These are phyloP conservation scores for Apis laboriosa DNA, from an alignment of 1,140 invertebrate species.

Conservation along the genomic window DNA sequence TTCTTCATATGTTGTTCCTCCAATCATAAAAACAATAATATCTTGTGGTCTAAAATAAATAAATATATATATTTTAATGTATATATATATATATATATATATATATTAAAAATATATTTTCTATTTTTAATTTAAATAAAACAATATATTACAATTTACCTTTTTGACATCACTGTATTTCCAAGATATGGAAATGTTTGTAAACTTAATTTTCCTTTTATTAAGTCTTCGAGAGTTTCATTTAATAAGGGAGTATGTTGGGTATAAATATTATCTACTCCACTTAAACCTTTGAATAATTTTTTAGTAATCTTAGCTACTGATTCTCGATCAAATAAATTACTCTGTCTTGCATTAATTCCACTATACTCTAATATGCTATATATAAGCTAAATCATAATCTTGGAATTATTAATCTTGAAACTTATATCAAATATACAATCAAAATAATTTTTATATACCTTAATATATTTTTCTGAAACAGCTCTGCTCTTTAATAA, in stretches of 20 bases:
- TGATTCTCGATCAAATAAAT: slow-evolving; percentile 92
- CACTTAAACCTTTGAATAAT: slow-evolving; percentile 92
- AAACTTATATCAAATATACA: neutral
- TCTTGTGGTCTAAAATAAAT: slow-evolving; percentile 87
- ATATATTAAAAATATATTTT: too few species aligned
- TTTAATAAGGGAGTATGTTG: slow-evolving; percentile 95
- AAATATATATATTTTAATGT: slow-evolving; percentile 10
- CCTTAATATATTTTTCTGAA: slow-evolving; percentile 82
- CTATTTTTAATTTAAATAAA: neutral
- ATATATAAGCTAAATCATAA: slow-evolving; percentile 83
- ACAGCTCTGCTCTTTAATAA: slow-evolving; percentile 87
- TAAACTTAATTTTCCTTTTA: slow-evolving; percentile 93
- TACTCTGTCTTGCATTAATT: slow-evolving; percentile 88
- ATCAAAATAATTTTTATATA: slow-evolving; percentile 45
- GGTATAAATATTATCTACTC: slow-evolving; percentile 98
- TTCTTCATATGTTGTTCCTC: slow-evolving; percentile 99
- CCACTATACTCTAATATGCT: slow-evolving; percentile 91
- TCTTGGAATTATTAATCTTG: neutral
- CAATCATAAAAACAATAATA: slow-evolving; percentile 96
- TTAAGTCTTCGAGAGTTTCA: slow-evolving; percentile 93
- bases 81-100: slow-evolving; percentile 16
- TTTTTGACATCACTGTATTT: slow-evolving; percentile 77
- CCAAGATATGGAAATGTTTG: slow-evolving; percentile 91
- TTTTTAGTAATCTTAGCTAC: slow-evolving; percentile 95
- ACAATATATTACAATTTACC: slow-evolving; percentile 49